Evolutionary conservation across 2,113 vertebrate genomes (phyloP).

Genomic region (Eulemur rufifrons): DNA sequence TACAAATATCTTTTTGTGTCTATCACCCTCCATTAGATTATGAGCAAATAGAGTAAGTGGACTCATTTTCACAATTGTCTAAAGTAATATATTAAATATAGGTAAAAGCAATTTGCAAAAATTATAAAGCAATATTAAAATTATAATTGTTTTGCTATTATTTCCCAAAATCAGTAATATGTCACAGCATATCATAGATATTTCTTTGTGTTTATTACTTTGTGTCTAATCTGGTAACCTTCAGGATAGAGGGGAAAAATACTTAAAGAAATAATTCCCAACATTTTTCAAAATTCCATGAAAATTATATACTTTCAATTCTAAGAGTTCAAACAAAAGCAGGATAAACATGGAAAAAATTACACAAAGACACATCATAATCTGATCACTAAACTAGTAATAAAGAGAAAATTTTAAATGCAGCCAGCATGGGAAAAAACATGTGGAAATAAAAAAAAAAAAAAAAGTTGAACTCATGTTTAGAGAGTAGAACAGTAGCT

Average conservation of each 20-base stretch:
- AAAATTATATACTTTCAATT: background rate
- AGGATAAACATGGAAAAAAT: background rate
- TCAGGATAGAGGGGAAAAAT: background rate
- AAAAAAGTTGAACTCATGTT: background rate
- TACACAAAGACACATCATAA: background rate
- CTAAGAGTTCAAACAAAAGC: background rate
- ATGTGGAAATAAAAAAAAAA: background rate
- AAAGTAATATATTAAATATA: background rate
- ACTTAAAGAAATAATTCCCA: constrained; percentile 32
- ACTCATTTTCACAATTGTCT: background rate
- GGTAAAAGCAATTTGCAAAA: constrained; percentile 16
- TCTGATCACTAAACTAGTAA: background rate
- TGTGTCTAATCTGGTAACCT: background rate
- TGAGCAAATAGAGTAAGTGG: background rate
- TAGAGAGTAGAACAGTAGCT: background rate
- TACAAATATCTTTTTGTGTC: background rate
- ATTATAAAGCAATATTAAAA: constrained; percentile 3
- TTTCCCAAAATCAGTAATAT: background rate
- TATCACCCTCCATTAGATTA: background rate
- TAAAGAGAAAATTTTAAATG: background rate
- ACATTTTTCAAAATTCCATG: background rate
- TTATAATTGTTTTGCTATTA: background rate
- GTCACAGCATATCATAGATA: background rate
- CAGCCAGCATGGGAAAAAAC: background rate
- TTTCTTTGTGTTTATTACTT: background rate